Conservation (phyloP, 2,797 vertebrate species). For the Margarornis squamiger region DNA sequence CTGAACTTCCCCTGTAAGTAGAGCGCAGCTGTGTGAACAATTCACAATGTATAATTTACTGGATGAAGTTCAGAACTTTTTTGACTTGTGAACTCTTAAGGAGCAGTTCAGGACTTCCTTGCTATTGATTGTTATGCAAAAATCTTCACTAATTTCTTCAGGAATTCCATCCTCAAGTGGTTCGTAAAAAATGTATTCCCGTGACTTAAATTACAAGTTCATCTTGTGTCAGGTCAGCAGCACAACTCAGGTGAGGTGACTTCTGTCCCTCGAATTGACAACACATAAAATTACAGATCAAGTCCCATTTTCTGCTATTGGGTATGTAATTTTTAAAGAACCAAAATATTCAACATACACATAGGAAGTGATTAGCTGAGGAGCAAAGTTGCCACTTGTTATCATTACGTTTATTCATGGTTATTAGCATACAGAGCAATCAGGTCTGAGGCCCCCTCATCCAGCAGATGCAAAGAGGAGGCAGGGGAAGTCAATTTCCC, state of each 20-base stretch:
- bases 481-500: neutral
- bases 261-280: neutral
- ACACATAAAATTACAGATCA: neutral
- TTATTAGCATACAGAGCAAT: neutral
- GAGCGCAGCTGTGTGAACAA: conserved; percentile 34
- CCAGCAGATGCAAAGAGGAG: neutral
- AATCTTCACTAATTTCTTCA: neutral
- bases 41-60: conserved; percentile 37
- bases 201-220: neutral
- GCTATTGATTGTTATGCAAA: neutral
- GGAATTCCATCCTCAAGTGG: neutral
- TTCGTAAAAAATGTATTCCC: neutral
- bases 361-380: neutral
- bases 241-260: neutral
- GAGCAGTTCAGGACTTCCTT: neutral
- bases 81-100: neutral
- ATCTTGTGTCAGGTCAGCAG: neutral
- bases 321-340: neutral
- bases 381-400: neutral
- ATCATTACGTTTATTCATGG: neutral
- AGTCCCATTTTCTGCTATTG: neutral
- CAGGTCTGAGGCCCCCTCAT: neutral
- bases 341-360: neutral
- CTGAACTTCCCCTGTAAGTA: conserved; percentile 44
- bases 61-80: conserved; percentile 29